Conservation (phyloP, 2,113 vertebrate genomes). For the Atherinomorus stipes region DNA sequence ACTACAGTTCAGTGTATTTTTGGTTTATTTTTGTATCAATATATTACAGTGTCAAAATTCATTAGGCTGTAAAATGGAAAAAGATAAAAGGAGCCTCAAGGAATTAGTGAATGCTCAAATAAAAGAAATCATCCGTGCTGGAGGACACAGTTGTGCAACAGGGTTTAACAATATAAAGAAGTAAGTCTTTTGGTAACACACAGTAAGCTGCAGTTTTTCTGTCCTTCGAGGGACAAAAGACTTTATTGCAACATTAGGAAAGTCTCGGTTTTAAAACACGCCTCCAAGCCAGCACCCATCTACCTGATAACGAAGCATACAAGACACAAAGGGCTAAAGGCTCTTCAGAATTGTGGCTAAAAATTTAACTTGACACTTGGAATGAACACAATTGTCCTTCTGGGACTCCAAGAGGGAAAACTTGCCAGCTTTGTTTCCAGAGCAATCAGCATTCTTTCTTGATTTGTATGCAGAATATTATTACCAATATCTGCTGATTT, state of each 20-base stretch:
- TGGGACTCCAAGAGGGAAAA: constrained; percentile 30
- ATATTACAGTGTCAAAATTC: too few species aligned
- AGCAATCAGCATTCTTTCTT: constrained; percentile 11
- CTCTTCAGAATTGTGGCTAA: constrained; percentile 32
- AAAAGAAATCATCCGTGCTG: too few species aligned
- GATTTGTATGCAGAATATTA: not conserved
- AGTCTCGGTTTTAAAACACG: not conserved
- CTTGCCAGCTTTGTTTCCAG: constrained; percentile 19
- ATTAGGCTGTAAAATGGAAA: too few species aligned
- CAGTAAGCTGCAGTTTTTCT: not conserved
- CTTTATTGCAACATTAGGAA: constrained; percentile 15
- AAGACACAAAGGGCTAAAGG: constrained; percentile 10
- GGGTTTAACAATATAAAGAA: too few species aligned
- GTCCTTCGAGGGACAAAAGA: constrained; percentile 16
- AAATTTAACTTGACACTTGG: constrained; percentile 47
- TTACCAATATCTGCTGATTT: not conserved
- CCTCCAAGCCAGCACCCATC: not conserved
- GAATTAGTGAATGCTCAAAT: too few species aligned
- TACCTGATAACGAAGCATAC: not conserved
- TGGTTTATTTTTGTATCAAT: too few species aligned
- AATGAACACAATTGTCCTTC: constrained; percentile 36
- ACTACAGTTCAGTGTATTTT: too few species aligned
- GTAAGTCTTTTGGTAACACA: too few species aligned
- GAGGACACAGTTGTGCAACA: too few species aligned
- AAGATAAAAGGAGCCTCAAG: too few species aligned